Percentiles rank a stretch among this genome's conserved stretches.
phyloP scores from a whole-genome alignment of 2,888 invertebrate genomes.

The Athripsodes cinereus region DNA sequence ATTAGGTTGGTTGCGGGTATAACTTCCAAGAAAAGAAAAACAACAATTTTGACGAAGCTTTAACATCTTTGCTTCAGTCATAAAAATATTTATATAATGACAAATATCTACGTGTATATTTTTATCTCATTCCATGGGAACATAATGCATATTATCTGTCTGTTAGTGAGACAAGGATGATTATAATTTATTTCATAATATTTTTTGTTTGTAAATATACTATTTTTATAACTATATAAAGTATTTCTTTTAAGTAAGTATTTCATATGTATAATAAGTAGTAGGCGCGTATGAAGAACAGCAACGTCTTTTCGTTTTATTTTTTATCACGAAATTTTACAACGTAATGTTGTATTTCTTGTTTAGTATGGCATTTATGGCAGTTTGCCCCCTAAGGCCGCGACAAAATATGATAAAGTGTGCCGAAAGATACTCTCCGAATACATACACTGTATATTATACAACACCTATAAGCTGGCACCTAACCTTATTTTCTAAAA shows the following conservation, averaged over 20 bases:
- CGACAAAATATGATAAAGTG: slow-evolving; percentile 18
- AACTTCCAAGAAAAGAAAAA: too few species aligned
- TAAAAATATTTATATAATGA: too few species aligned
- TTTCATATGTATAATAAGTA: too few species aligned
- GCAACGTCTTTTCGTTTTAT: background rate
- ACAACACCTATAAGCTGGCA: too few species aligned
- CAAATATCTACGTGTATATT: too few species aligned
- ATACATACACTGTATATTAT: too few species aligned
- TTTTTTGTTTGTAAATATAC: background rate
- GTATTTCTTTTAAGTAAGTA: too few species aligned
- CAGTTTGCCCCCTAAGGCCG: slow-evolving; percentile 1
- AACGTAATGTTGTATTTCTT: slow-evolving; percentile 10
- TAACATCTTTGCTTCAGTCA: too few species aligned
- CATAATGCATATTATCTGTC: background rate
- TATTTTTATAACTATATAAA: too few species aligned
- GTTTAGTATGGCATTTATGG: slow-evolving; percentile 14
- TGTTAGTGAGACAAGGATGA: background rate
- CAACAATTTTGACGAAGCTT: too few species aligned
- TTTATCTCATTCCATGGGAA: background rate
- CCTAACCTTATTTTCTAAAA: too few species aligned
- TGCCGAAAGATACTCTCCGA: background rate
- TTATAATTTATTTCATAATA: background rate
- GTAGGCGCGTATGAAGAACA: background rate
- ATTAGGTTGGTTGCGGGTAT: too few species aligned
- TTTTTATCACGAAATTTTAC: slow-evolving; percentile 9